A percentile compares a stretch with the other conserved stretches of the same genome.
Conservation (phyloP, 2,113 vertebrate genomes). For the Tinamus guttatus region DNA sequence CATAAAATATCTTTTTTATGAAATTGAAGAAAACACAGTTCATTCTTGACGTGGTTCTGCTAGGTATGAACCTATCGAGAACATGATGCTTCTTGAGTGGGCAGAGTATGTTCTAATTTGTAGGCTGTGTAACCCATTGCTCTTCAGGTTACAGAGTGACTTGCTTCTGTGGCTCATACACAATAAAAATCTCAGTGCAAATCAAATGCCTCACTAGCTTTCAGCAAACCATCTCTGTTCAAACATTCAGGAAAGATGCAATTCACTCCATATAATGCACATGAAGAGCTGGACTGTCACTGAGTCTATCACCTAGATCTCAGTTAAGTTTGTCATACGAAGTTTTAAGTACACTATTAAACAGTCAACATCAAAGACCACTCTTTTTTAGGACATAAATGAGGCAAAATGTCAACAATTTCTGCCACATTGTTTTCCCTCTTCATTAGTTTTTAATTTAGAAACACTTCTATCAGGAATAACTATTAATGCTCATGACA, state of each 20-base stretch:
- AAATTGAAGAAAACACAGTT: neutral
- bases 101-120: neutral
- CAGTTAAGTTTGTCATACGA: neutral
- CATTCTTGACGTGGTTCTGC: neutral
- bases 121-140: neutral
- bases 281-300: neutral
- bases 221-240: neutral
- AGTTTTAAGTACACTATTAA: neutral
- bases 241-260: neutral
- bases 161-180: neutral
- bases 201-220: neutral
- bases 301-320: neutral
- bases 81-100: neutral
- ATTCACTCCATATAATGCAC: neutral
- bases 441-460: neutral
- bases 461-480: neutral
- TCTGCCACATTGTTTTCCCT: neutral
- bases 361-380: neutral
- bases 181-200: neutral
- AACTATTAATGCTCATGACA: neutral
- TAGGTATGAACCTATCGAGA: neutral
- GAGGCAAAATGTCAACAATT: neutral
- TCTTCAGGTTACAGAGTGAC: neutral
- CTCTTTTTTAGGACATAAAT: neutral
- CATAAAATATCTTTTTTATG: neutral